Evolutionary conservation across 1,140 invertebrate species (phyloP).

Genomic region (Drosophila leontia): DNA sequence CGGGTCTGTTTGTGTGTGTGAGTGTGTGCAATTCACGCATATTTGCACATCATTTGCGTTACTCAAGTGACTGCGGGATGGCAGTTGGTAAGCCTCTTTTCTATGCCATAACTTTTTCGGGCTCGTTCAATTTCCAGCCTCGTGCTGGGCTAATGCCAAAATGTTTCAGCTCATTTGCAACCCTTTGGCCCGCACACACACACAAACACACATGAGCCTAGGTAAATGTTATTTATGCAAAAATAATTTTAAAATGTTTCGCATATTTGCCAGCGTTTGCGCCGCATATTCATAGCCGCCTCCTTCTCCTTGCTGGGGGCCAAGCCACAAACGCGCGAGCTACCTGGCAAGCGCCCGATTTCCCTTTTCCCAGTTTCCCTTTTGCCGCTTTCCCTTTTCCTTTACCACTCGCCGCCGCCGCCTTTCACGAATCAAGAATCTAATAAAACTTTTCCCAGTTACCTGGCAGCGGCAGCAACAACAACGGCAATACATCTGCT

Average conservation of each 20-base stretch:
- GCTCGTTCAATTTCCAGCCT: conserved; percentile 42
- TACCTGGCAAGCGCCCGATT: conserved; percentile 3
- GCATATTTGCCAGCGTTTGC: conserved; percentile 67
- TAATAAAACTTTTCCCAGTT: conserved; percentile 80
- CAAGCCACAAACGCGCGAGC: conserved; percentile 63
- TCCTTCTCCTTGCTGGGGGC: not conserved
- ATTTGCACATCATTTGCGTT: conserved; percentile 71
- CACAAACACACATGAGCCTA: conserved; percentile 30
- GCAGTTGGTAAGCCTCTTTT: conserved; percentile 52
- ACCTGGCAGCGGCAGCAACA: conserved; percentile 53
- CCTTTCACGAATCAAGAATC: conserved; percentile 68
- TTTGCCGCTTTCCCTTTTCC: conserved; percentile 4
- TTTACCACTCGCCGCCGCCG: not conserved
- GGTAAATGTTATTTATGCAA: conserved; percentile 73
- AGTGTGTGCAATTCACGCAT: conserved; percentile 50
- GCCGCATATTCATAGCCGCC: conserved; percentile 63
- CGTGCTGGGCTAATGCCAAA: conserved; percentile 43
- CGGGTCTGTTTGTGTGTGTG: not conserved
- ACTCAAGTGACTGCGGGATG: conserved; percentile 31
- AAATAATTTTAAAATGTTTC: conserved; percentile 78
- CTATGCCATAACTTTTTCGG: conserved; percentile 33
- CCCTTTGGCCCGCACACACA: conserved; percentile 51
- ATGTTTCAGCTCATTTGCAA: conserved; percentile 71
- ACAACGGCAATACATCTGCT: conserved; percentile 55
- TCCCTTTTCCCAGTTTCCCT: not conserved